A percentile compares a stretch with the other conserved stretches of the same genome.
These are phyloP conservation scores for Schrankia costaestrigalis DNA, from an alignment of 2,888 invertebrate genomes.

Conservation along the genomic window DNA sequence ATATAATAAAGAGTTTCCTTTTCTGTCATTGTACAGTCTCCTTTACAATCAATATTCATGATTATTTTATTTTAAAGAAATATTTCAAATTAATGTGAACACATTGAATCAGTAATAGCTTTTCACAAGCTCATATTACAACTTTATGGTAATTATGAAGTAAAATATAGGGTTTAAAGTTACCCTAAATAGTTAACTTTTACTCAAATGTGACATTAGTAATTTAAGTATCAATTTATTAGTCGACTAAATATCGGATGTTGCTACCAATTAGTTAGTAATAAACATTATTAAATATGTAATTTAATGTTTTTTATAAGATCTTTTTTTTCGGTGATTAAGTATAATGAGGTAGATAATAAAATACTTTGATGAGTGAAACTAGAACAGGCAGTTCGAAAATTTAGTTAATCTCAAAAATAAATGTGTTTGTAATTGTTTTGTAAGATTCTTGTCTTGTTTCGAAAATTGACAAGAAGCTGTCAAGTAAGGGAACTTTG, in stretches of 20 bases:
- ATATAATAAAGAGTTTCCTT: too few relatives aligned
- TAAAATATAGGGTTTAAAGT: slow-evolving; percentile 25
- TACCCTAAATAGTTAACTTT: slow-evolving; percentile 23
- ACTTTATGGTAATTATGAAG: slow-evolving; percentile 26
- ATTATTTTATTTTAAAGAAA: slow-evolving; percentile 27
- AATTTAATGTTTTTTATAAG: too few relatives aligned
- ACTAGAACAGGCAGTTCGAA: too few relatives aligned
- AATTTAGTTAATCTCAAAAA: too few relatives aligned
- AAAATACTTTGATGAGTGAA: too few relatives aligned
- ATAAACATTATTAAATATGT: too few relatives aligned
- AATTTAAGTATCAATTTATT: slow-evolving; percentile 21
- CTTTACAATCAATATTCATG: slow-evolving; percentile 20
- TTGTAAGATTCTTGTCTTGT: too few relatives aligned
- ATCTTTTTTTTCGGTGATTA: too few relatives aligned
- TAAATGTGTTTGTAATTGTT: too few relatives aligned
- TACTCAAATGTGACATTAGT: slow-evolving; percentile 21
- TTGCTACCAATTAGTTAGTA: slow-evolving; percentile 5
- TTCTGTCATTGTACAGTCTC: slow-evolving; percentile 3
- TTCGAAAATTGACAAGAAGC: too few relatives aligned
- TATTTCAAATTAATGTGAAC: slow-evolving; percentile 28
- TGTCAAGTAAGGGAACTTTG: too few relatives aligned
- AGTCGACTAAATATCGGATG: slow-evolving; percentile 7
- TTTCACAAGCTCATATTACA: slow-evolving; percentile 21
- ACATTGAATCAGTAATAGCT: slow-evolving; percentile 21
- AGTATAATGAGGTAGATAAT: too few relatives aligned